Evolutionary conservation across 2,113 vertebrate species (phyloP).

Genomic region (Otocyon megalotis): DNA sequence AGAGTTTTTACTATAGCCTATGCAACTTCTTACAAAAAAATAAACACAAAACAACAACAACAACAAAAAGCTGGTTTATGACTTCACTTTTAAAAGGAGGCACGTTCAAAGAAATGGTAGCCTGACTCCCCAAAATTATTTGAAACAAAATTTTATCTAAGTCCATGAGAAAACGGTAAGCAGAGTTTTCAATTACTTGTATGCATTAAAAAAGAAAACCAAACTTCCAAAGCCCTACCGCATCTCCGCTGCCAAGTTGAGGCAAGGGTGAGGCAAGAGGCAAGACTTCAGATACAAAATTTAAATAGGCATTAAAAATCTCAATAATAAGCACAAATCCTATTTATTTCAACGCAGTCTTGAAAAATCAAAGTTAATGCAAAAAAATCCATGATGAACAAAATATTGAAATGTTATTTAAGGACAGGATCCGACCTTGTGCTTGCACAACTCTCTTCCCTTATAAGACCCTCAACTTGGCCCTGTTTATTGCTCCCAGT

Average conservation of each 20-base stretch:
- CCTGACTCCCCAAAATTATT: not conserved
- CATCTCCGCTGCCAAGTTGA: not conserved
- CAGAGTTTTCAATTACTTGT: not conserved
- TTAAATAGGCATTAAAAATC: not conserved
- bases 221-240: not conserved
- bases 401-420: not conserved
- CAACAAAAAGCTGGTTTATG: not conserved
- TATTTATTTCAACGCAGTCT: not conserved
- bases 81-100: not conserved
- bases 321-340: not conserved
- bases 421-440: not conserved
- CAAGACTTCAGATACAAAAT: not conserved
- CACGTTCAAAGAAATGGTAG: not conserved
- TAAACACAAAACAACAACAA: not conserved
- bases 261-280: not conserved
- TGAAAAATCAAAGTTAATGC: not conserved
- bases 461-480: fast-evolving
- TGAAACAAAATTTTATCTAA: not conserved
- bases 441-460: fast-evolving
- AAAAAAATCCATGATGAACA: not conserved
- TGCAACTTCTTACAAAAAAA: not conserved
- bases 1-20: not conserved
- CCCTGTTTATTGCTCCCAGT: not conserved
- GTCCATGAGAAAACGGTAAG: not conserved
- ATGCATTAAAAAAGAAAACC: not conserved